phyloP scores from a whole-genome alignment of 35 echinoderm and acorn worm species.

The Amphiura filiformis region DNA sequence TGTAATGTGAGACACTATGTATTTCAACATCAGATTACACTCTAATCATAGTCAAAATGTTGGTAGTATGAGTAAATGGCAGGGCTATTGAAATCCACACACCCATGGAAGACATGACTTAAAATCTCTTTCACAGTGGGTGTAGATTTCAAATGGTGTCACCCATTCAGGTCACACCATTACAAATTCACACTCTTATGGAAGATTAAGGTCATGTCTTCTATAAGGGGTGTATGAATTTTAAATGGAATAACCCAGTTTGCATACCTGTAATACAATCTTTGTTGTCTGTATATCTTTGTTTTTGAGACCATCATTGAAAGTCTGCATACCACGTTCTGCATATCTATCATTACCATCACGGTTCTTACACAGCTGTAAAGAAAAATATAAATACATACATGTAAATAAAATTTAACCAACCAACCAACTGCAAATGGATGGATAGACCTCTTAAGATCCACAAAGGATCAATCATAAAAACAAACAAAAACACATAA shows the following conservation, averaged over 20 bases:
- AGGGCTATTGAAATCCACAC: neutral
- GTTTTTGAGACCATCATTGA: conserved; percentile 86
- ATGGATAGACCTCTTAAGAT: neutral
- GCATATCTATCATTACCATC: conserved; percentile 96
- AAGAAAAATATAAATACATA: conserved; percentile 28
- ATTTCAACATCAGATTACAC: no score
- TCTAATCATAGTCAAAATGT: neutral
- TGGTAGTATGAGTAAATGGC: neutral
- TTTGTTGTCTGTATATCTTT: conserved; percentile 86
- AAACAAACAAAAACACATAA: no score
- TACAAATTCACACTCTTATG: no score
- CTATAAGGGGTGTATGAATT: no score
- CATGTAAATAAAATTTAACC: no score
- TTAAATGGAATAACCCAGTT: no score
- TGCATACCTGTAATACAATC: conserved; percentile 18
- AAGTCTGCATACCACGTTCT: conserved; percentile 91
- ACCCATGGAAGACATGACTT: no score
- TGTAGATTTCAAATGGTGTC: no score
- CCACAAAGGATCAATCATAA: neutral
- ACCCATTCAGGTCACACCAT: no score
- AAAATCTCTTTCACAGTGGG: no score
- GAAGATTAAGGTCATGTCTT: no score
- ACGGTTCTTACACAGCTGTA: conserved; percentile 73
- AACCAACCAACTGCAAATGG: neutral
- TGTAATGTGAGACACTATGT: no score